Conservation (phyloP, 1,140 invertebrate genomes). For the Cherax quadricarinatus region DNA sequence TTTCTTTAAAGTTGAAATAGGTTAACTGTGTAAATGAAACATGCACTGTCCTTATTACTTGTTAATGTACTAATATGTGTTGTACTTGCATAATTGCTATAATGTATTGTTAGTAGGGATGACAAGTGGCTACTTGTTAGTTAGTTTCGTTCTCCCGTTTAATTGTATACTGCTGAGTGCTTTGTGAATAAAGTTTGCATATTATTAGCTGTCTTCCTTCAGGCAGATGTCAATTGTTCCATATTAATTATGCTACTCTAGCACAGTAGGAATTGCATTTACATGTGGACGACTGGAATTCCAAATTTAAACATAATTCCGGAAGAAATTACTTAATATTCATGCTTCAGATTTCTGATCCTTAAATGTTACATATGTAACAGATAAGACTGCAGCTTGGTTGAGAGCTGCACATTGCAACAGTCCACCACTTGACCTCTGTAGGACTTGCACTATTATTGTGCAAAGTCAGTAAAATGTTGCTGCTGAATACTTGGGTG, state of each 20-base stretch:
- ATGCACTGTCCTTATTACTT: neutral
- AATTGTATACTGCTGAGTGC: neutral
- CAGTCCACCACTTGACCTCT: conserved; percentile 3
- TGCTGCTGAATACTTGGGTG: conserved; percentile 48
- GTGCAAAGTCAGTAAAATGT: conserved; percentile 10
- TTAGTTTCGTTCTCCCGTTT: neutral
- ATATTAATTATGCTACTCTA: conserved; percentile 2
- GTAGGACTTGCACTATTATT: conserved; percentile 10
- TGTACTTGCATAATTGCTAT: neutral
- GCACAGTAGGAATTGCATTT: conserved; percentile 11
- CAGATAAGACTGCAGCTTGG: neutral
- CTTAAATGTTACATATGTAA: neutral
- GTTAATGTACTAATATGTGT: neutral
- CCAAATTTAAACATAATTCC: neutral
- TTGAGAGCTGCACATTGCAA: neutral
- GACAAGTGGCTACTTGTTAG: neutral
- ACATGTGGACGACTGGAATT: neutral
- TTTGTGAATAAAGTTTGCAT: neutral
- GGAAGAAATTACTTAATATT: neutral
- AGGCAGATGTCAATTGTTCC: neutral
- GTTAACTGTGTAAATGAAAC: neutral
- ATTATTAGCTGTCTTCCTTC: neutral
- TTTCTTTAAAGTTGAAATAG: neutral
- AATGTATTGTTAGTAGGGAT: neutral
- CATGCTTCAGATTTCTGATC: neutral